phyloP scores from a whole-genome alignment of 2,888 invertebrate species.

The Oligia fasciuncula region DNA sequence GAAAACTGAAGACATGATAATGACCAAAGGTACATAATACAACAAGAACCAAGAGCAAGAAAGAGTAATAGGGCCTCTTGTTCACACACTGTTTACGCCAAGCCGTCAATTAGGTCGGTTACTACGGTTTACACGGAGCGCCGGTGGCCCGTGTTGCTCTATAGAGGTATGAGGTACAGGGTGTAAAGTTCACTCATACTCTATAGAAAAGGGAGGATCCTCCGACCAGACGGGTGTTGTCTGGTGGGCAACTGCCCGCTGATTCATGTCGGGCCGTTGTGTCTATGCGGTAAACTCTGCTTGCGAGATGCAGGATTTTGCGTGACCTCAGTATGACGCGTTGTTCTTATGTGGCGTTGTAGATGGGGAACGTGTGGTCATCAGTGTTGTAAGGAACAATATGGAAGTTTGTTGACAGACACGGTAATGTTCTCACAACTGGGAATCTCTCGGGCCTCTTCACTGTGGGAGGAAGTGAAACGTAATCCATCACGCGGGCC shows the following conservation, averaged over 20 bases:
- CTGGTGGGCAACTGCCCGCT: too few relatives aligned
- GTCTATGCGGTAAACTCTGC: too few relatives aligned
- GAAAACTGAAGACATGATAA: slow-evolving; percentile 19
- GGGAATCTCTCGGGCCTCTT: not conserved
- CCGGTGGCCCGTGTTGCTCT: too few relatives aligned
- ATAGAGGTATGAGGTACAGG: too few relatives aligned
- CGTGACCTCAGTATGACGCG: too few relatives aligned
- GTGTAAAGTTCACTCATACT: too few relatives aligned
- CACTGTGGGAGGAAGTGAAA: not conserved
- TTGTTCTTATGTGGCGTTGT: too few relatives aligned
- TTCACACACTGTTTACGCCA: not conserved
- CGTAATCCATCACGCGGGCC: not conserved
- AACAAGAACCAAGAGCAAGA: not conserved
- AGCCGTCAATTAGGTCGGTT: not conserved
- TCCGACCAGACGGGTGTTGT: too few relatives aligned
- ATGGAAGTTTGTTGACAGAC: not conserved
- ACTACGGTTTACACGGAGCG: not conserved
- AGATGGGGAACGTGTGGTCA: not conserved
- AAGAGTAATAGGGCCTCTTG: not conserved
- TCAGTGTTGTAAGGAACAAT: not conserved
- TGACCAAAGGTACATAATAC: not conserved
- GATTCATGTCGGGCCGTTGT: too few relatives aligned
- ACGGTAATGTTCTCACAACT: not conserved
- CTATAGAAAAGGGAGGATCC: too few relatives aligned
- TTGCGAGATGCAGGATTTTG: too few relatives aligned